These are phyloP conservation scores for Penelope pileata DNA, from an alignment of 2,113 vertebrate genomes.

Conservation along the genomic window DNA sequence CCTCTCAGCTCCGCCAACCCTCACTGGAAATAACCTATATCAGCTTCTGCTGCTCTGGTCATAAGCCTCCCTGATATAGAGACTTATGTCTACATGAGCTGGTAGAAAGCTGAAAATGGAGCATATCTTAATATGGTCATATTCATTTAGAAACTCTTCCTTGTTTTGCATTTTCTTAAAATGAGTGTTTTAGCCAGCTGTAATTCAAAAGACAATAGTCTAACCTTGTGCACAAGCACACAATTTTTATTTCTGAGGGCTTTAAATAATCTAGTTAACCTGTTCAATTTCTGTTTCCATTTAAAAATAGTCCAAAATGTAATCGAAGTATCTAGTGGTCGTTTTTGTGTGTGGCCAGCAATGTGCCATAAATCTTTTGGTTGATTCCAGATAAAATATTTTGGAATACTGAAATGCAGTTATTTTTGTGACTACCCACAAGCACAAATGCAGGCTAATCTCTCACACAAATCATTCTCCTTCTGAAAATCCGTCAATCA, in stretches of 20 bases:
- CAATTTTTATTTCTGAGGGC: not conserved
- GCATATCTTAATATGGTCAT: not conserved
- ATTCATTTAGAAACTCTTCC: not conserved
- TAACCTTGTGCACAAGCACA: not conserved
- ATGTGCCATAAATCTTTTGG: not conserved
- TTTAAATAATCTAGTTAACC: not conserved
- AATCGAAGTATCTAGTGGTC: not conserved
- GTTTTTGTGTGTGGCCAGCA: not conserved
- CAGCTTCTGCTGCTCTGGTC: not conserved
- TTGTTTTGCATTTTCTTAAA: not conserved
- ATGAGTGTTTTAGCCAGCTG: not conserved
- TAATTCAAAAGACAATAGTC: not conserved
- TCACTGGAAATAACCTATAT: fast-evolving
- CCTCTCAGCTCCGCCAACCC: not conserved
- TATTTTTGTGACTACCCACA: not conserved
- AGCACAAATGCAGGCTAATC: not conserved
- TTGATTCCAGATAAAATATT: not conserved
- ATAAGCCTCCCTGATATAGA: fast-evolving
- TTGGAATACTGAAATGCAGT: not conserved
- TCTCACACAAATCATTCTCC: not conserved
- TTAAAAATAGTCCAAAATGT: not conserved
- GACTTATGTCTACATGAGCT: not conserved
- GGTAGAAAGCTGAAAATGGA: not conserved
- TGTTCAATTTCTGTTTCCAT: not conserved
- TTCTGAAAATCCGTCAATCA: not conserved